phyloP scores from a whole-genome alignment of 2,888 invertebrate genomes.

The Nebria salina region DNA sequence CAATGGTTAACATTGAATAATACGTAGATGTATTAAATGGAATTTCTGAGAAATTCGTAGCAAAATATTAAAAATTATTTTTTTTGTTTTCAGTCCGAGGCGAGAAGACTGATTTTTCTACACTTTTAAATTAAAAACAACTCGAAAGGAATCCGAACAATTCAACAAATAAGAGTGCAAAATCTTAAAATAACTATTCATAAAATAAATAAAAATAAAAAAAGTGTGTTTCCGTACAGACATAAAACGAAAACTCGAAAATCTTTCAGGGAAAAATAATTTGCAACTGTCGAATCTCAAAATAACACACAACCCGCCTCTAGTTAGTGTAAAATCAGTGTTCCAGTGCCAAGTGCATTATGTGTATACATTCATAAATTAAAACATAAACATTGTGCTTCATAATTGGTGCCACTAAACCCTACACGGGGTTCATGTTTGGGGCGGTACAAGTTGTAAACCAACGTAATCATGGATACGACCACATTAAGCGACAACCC shows the following conservation, averaged over 20 bases:
- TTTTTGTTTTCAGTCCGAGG: too few relatives aligned
- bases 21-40: too few relatives aligned
- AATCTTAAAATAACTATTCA: not conserved
- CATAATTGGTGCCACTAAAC: not conserved
- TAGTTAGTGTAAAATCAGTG: not conserved
- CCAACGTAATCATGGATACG: slow-evolving; percentile 60
- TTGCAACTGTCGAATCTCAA: not conserved
- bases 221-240: not conserved
- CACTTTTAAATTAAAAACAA: not conserved
- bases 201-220: not conserved
- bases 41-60: too few relatives aligned
- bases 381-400: not conserved
- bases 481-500: slow-evolving; percentile 64
- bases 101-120: not conserved
- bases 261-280: not conserved
- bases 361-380: not conserved
- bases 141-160: not conserved
- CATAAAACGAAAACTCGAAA: not conserved
- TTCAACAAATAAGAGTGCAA: not conserved
- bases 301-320: not conserved
- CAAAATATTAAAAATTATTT: too few relatives aligned
- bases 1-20: too few relatives aligned
- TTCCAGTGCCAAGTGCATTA: not conserved
- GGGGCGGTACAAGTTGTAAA: not conserved
- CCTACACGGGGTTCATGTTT: not conserved